Conservation (phyloP, 2,797 vertebrate genomes). For the Linurgus olivaceus region DNA sequence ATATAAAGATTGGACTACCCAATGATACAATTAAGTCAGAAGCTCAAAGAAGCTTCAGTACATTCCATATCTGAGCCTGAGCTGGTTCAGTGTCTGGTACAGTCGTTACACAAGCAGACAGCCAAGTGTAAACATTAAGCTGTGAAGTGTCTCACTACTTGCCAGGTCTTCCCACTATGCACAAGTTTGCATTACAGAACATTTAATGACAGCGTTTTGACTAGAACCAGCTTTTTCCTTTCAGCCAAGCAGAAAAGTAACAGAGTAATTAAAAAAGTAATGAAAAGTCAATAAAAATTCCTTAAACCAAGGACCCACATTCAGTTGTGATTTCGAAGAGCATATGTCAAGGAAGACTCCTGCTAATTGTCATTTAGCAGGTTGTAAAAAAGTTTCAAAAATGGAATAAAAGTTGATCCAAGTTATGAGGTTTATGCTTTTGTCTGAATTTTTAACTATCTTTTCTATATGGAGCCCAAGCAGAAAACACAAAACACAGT, state of each 20-base stretch:
- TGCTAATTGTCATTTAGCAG: slow-evolving; percentile 39
- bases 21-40: background rate
- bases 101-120: slow-evolving; percentile 3
- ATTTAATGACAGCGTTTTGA: slow-evolving; percentile 59
- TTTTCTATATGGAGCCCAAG: background rate
- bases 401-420: background rate
- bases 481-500: background rate
- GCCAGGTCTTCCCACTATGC: slow-evolving; percentile 38
- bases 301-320: slow-evolving; percentile 2
- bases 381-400: slow-evolving; percentile 41
- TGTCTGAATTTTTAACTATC: background rate
- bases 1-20: background rate
- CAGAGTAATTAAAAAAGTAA: slow-evolving; percentile 56
- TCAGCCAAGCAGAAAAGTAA: slow-evolving; percentile 42
- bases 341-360: slow-evolving; percentile 27
- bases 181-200: slow-evolving; percentile 25
- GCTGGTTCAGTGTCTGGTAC: background rate
- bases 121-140: background rate
- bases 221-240: slow-evolving; percentile 48
- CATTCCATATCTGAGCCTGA: background rate
- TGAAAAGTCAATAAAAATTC: slow-evolving; percentile 66
- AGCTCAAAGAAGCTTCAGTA: background rate
- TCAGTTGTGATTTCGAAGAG: slow-evolving; percentile 19
- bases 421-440: background rate
- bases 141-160: slow-evolving; percentile 1